Conservation (phyloP, 2,888 invertebrate genomes). For the Eupithecia exiguata region DNA sequence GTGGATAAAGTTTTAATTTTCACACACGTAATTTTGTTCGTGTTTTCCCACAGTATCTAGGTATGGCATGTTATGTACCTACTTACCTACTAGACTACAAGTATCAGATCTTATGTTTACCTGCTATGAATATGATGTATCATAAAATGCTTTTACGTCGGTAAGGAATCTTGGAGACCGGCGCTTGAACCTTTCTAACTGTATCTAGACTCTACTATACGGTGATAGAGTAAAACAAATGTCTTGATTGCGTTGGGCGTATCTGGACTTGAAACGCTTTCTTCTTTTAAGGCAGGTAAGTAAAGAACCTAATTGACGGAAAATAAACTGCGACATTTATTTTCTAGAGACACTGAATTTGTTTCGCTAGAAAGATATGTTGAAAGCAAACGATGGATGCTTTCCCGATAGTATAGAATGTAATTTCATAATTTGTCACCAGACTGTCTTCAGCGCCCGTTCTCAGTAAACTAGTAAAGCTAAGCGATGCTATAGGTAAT, state of each 20-base stretch:
- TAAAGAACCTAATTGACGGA: background rate
- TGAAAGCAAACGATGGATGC: background rate
- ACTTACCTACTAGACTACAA: background rate
- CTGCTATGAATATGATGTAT: background rate
- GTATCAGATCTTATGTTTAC: background rate
- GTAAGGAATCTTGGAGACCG: background rate
- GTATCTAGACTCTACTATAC: background rate
- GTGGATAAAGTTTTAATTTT: background rate
- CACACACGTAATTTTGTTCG: background rate
- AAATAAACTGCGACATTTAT: slow-evolving; percentile 19
- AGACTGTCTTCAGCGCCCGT: background rate
- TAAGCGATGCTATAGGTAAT: background rate
- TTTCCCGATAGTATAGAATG: background rate
- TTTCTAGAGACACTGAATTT: background rate
- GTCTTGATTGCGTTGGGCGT: slow-evolving; percentile 7
- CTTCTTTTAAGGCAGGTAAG: slow-evolving; percentile 36
- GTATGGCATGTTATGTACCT: background rate
- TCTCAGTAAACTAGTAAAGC: background rate
- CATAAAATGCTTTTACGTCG: background rate
- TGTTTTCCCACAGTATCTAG: background rate
- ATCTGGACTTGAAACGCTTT: slow-evolving; percentile 40
- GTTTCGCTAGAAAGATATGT: background rate
- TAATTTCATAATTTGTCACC: background rate
- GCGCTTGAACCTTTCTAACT: background rate
- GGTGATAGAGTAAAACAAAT: background rate